Conservation (phyloP, 1,140 invertebrate genomes). For the Archegozetes longisetosus region DNA sequence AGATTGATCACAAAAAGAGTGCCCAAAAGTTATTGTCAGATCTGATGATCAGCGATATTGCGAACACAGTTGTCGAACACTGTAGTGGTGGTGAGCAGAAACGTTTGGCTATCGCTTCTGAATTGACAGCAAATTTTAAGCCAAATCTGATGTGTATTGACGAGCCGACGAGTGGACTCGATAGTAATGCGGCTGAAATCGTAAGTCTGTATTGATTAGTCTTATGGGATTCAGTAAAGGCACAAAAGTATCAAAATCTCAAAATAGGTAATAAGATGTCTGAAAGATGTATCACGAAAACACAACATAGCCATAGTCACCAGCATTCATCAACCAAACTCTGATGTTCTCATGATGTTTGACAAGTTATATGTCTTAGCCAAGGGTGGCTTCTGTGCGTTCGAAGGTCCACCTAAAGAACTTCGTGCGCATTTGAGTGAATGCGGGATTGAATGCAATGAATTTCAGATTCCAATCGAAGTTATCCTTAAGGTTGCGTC, state of each 20-base stretch:
- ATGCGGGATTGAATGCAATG: neutral
- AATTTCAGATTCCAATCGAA: neutral
- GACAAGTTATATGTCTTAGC: constrained; percentile 15
- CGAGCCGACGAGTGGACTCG: constrained; percentile 57
- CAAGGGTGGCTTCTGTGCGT: constrained; percentile 21
- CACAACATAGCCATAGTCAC: constrained; percentile 9
- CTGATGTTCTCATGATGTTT: constrained; percentile 15
- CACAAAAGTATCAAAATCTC: too few relatives aligned
- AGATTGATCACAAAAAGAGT: neutral
- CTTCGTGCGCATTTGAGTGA: constrained; percentile 18
- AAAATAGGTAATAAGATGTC: neutral
- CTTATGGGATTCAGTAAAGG: too few relatives aligned
- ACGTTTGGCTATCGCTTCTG: constrained; percentile 78
- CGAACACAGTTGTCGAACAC: constrained; percentile 51
- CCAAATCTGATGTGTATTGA: constrained; percentile 93
- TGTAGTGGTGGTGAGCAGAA: constrained; percentile 87
- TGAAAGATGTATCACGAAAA: neutral
- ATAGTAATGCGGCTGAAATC: constrained; percentile 26
- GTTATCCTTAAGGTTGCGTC: neutral
- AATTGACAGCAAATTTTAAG: constrained; percentile 66
- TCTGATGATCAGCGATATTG: neutral
- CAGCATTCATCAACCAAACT: constrained; percentile 17
- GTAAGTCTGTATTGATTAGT: too few relatives aligned
- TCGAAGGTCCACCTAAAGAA: constrained; percentile 22
- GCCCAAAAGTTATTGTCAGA: constrained; percentile 5